phyloP scores from a whole-genome alignment of 2,888 invertebrate species.

The Megaustenia siamemsis region DNA sequence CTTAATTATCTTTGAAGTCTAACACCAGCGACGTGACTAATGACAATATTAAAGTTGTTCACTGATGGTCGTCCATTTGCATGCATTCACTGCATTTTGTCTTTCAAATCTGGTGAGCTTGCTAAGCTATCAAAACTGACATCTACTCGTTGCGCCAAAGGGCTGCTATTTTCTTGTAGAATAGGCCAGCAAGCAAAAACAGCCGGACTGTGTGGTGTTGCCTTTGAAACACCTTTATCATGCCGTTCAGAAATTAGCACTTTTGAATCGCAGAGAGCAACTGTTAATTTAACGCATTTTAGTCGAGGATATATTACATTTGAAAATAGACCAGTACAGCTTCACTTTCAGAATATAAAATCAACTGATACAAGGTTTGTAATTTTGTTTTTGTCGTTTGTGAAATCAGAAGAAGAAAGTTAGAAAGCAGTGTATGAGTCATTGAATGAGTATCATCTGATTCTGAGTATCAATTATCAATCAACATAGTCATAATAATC shows the following conservation, averaged over 20 bases:
- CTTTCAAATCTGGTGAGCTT: background rate
- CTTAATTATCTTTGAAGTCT: too few relatives aligned
- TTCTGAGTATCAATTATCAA: too few relatives aligned
- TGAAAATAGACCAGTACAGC: background rate
- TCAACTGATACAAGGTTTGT: constrained; percentile 5
- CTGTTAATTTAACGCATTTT: too few relatives aligned
- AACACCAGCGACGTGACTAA: too few relatives aligned
- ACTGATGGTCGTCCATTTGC: background rate
- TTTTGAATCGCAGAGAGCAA: too few relatives aligned
- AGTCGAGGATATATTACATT: background rate
- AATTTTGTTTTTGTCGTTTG: background rate
- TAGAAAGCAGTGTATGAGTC: too few relatives aligned
- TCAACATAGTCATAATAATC: too few relatives aligned
- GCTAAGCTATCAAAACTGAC: background rate
- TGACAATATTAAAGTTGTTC: too few relatives aligned
- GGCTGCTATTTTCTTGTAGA: background rate
- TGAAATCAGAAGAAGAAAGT: too few relatives aligned
- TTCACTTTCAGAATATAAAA: background rate
- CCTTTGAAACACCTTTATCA: background rate
- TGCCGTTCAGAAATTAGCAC: too few relatives aligned
- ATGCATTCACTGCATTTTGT: background rate
- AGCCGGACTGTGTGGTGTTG: too few relatives aligned
- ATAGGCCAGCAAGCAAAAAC: background rate
- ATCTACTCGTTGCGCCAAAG: background rate
- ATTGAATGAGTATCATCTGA: too few relatives aligned